Percentiles rank a stretch among this genome's conserved stretches.
Evolutionary conservation across 2,113 vertebrate species (phyloP).

Genomic region (Sakesphorus luctuosus): DNA sequence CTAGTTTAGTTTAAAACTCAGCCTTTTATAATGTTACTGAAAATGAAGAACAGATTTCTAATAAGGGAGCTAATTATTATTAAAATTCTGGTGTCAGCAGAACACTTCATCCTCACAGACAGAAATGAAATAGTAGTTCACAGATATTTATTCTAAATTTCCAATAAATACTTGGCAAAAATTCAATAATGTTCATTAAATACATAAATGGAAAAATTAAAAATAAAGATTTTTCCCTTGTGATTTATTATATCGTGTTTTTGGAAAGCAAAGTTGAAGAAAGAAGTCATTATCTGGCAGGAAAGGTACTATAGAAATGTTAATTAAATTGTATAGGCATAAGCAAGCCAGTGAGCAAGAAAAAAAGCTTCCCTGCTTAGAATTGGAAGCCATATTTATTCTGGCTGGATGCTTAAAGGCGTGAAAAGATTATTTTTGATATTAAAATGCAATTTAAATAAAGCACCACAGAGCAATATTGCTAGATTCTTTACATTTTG

Average conservation of each 20-base stretch:
- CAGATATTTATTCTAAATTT: slow-evolving; percentile 74
- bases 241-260: slow-evolving; percentile 73
- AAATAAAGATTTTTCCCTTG: slow-evolving; percentile 74
- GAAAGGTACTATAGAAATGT: slow-evolving; percentile 68
- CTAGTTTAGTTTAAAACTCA: slow-evolving; percentile 61
- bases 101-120: slow-evolving; percentile 58
- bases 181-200: slow-evolving; percentile 79
- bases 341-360: slow-evolving; percentile 52
- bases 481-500: background rate
- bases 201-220: slow-evolving; percentile 80
- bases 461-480: background rate
- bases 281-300: slow-evolving; percentile 65
- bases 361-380: slow-evolving; percentile 52
- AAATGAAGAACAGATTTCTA: slow-evolving; percentile 66
- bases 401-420: slow-evolving; percentile 36
- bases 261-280: slow-evolving; percentile 64
- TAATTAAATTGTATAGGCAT: slow-evolving; percentile 75
- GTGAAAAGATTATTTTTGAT: slow-evolving; percentile 16
- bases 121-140: slow-evolving; percentile 70
- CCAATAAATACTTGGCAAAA: slow-evolving; percentile 73
- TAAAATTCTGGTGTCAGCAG: slow-evolving; percentile 56
- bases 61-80: slow-evolving; percentile 73
- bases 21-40: slow-evolving; percentile 16
- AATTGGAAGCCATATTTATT: slow-evolving; percentile 44
- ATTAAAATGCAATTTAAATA: slow-evolving; percentile 3